Conservation (phyloP, 2,113 vertebrate genomes). For the Hippolais icterina region DNA sequence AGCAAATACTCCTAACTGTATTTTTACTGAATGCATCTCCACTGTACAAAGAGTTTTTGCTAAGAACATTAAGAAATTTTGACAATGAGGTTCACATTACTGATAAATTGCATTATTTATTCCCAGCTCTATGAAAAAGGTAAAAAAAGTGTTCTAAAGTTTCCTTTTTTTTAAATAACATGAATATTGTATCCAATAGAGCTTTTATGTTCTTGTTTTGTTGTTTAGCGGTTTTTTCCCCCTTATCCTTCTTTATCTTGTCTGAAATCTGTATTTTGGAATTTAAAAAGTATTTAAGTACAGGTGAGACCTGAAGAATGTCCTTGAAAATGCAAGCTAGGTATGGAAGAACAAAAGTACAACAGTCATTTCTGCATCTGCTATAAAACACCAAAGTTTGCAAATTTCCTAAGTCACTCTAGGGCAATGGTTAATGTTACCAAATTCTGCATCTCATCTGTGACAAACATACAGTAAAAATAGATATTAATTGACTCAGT, state of each 20-base stretch:
- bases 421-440: neutral
- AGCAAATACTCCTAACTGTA: neutral
- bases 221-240: fast-evolving
- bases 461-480: neutral
- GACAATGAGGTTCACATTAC: neutral
- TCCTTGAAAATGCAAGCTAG: neutral
- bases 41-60: neutral
- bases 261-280: neutral
- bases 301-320: neutral
- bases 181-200: neutral
- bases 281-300: neutral
- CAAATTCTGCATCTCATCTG: neutral
- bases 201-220: neutral
- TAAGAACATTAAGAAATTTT: neutral
- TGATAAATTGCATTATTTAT: neutral
- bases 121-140: neutral
- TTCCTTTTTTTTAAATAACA: neutral
- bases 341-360: neutral
- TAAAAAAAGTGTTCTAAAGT: neutral
- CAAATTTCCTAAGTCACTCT: neutral
- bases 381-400: neutral
- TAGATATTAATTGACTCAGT: neutral
- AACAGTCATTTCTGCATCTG: neutral
- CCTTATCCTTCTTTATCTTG: neutral
- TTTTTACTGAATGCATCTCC: neutral